Evolutionary conservation across 1,140 invertebrate genomes (phyloP).

Genomic region (Tribolium castaneum): DNA sequence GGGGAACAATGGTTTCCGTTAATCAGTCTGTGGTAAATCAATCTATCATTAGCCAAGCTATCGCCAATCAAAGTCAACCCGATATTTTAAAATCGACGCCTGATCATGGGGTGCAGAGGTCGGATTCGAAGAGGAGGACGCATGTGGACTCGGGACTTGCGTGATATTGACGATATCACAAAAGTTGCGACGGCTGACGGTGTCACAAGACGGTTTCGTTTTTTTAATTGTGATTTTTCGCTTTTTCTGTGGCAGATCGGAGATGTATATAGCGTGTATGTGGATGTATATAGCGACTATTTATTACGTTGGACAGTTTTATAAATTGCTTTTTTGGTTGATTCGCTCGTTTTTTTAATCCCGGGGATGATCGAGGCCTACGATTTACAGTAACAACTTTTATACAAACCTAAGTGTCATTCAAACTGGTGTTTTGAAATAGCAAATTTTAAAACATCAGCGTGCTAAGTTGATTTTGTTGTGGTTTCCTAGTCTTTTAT

Average conservation of each 20-base stretch:
- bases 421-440: neutral
- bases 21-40: conserved; percentile 65
- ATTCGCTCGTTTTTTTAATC: neutral
- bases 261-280: conserved; percentile 33
- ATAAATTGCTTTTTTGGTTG: conserved; percentile 2
- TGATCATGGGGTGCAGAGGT: conserved; percentile 71
- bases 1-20: conserved; percentile 66
- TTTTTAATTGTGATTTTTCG: conserved; percentile 45
- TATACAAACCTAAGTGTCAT: conserved; percentile 34
- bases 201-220: conserved; percentile 36
- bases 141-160: conserved; percentile 69
- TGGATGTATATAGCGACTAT: conserved; percentile 31
- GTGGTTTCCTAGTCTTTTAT: conserved; percentile 46
- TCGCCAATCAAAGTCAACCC: conserved; percentile 69
- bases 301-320: neutral
- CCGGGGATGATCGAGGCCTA: neutral
- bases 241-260: conserved; percentile 36
- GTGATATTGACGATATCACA: conserved; percentile 58
- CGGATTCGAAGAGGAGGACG: conserved; percentile 68
- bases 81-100: conserved; percentile 87
- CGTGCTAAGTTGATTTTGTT: conserved; percentile 6
- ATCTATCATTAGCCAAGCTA: conserved; percentile 63
- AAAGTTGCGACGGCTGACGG: conserved; percentile 25
- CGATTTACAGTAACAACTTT: conserved; percentile 10
- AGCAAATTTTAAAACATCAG: neutral